Evolutionary conservation across 1,140 invertebrate genomes (phyloP), one percentile per base, ranked within the genome.

Genomic region (Temnothorax curvispinosus): DNA sequence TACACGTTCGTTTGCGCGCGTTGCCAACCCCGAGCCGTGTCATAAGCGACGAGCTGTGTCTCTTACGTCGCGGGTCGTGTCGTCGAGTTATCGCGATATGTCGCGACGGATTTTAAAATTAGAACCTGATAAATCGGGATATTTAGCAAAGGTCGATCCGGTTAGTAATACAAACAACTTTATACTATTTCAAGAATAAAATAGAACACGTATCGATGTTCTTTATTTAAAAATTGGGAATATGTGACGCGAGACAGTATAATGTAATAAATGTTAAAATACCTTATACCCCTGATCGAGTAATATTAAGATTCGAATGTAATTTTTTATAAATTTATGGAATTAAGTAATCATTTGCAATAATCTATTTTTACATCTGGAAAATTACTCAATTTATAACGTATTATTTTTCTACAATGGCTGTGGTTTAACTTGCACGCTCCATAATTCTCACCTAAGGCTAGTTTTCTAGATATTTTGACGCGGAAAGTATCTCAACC

Each of bases 1-100:
- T 90, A 89, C 78, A 90, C 87, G 89, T 90, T 88, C 89, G 87
- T 90, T 86, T 90, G 85, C 89, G 89, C 89, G 89, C 74, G 88
- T 75, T 85, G 67, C 60, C 78, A 52, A 56, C 27, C 47, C n/a
- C 44, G 58, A 54, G 74, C n/a, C 67, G 38, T 86, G 87, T 89
- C 87, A 86, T 81, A 89, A 84, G 38, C 60, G 47, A 71, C 75
- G 82, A 86, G 21, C 88, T 38, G 54, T 21, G 60, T 50, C 60
- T 13, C n/a, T 71, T 69, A 67, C 50, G 56, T 84, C 80, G 32
- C 44, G 67, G 67, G 38, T 72, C 41, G 41, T 75, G 54, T 71
- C 64, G 50, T 47, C 78, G 78, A 81, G 64, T 84, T 82, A 50
- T 84, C 80, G 54, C 69, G 69, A 62, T 84, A 84, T 35, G 41